Conservation (phyloP, 2,113 vertebrate genomes). For the Pipra filicauda region DNA sequence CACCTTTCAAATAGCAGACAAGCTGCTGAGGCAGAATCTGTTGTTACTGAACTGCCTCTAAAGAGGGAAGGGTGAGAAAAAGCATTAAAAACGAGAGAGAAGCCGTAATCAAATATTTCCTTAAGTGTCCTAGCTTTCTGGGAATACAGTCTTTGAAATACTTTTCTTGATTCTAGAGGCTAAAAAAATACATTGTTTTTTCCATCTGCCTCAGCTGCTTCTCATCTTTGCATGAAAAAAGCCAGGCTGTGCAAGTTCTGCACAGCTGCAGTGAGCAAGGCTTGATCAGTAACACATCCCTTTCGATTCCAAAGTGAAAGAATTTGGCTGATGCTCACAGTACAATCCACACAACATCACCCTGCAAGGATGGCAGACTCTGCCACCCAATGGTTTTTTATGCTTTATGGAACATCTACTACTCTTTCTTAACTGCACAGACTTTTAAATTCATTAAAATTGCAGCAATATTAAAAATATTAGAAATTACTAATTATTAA, state of each 20-base stretch:
- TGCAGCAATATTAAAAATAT: neutral
- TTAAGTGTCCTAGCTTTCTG: neutral
- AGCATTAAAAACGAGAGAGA: neutral
- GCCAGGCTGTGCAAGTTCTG: neutral
- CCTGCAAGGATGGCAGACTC: neutral
- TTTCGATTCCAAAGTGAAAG: neutral
- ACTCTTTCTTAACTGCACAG: neutral
- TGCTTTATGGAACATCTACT: neutral
- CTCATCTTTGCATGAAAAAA: neutral
- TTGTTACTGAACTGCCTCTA: neutral
- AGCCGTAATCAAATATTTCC: neutral
- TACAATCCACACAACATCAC: neutral
- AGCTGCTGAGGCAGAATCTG: neutral
- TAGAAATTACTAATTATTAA: neutral
- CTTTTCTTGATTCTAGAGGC: neutral
- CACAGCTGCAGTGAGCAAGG: neutral
- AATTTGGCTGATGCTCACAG: neutral
- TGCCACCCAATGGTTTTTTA: neutral
- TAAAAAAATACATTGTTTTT: neutral
- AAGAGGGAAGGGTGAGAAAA: neutral
- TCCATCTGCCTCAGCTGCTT: neutral
- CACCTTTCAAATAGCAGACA: conserved; percentile 12
- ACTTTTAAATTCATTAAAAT: neutral
- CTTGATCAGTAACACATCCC: neutral
- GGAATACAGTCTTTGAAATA: neutral